These are phyloP conservation scores for Diacarnus erythraeanus DNA, from an alignment of 37 sponge, comb jelly and placozoan species.

Conservation along the genomic window DNA sequence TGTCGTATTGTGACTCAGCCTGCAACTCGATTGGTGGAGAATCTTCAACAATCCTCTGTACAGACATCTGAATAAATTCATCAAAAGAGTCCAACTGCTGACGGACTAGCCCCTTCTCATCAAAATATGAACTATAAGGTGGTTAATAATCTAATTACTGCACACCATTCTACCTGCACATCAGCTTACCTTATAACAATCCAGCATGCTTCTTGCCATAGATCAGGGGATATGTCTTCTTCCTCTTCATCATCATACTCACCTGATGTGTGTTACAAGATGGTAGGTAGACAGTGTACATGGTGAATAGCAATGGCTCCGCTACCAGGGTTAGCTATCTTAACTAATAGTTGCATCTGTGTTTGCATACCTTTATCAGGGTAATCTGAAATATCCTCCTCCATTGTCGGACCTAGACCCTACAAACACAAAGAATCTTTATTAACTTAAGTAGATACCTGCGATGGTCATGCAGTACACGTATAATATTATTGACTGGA, in stretches of 20 bases:
- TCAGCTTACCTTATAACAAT: constrained; percentile 87
- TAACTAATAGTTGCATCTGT: too few species aligned
- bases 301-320: too few species aligned
- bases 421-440: too few species aligned
- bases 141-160: neutral
- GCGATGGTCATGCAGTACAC: too few species aligned
- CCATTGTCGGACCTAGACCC: too few species aligned
- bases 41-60: constrained; percentile 98
- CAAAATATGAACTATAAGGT: constrained; percentile 86
- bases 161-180: too few species aligned
- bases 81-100: constrained; percentile 99
- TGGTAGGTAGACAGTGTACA: too few species aligned
- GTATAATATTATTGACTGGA: too few species aligned
- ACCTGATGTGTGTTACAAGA: neutral
- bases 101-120: constrained; percentile 97
- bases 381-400: neutral
- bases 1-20: constrained; percentile 91
- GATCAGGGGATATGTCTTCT: constrained; percentile 93
- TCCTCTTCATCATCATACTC: constrained; percentile 77
- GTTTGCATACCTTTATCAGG: neutral
- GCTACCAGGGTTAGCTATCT: too few species aligned
- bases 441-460: too few species aligned
- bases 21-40: constrained; percentile 93
- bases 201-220: constrained; percentile 99
- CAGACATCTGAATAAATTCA: constrained; percentile 99